These are phyloP conservation scores for Drepana arcuata DNA, from an alignment of 1,140 invertebrate species.

Conservation along the genomic window DNA sequence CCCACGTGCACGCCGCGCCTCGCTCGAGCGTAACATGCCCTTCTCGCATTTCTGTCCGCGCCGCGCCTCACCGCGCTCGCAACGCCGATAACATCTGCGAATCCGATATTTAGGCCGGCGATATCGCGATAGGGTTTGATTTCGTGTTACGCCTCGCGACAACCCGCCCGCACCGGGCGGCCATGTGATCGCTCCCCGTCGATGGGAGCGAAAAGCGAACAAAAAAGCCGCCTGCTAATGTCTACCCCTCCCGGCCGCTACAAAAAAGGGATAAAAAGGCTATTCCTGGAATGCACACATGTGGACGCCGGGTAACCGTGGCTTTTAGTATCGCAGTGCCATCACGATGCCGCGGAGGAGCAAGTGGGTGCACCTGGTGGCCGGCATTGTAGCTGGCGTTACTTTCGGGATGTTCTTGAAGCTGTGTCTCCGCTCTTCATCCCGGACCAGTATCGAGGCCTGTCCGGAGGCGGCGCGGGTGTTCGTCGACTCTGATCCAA, in stretches of 20 bases:
- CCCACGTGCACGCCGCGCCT: conserved; percentile 1
- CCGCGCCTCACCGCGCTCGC: conserved; percentile 42
- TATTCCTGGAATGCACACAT: conserved; percentile 64
- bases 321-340: conserved; percentile 33
- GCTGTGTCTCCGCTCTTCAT: conserved; percentile 45
- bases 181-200: conserved; percentile 50
- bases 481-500: conserved; percentile 44
- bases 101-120: conserved; percentile 54
- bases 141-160: conserved; percentile 40
- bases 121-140: conserved; percentile 50
- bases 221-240: conserved; percentile 46
- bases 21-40: conserved; percentile 34
- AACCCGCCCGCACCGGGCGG: conserved; percentile 17
- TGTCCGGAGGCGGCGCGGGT: conserved; percentile 37
- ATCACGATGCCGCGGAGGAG: conserved; percentile 53
- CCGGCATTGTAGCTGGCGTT: conserved; percentile 54
- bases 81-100: conserved; percentile 54
- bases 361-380: conserved; percentile 60
- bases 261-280: conserved; percentile 59
- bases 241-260: conserved; percentile 37
- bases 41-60: conserved; percentile 46
- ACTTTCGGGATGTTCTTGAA: conserved; percentile 55
- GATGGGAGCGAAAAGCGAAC: conserved; percentile 36
- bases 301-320: conserved; percentile 42
- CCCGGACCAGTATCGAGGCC: conserved; percentile 41